Conservation (phyloP, 2,113 vertebrate genomes). For the Varanus komodoensis region DNA sequence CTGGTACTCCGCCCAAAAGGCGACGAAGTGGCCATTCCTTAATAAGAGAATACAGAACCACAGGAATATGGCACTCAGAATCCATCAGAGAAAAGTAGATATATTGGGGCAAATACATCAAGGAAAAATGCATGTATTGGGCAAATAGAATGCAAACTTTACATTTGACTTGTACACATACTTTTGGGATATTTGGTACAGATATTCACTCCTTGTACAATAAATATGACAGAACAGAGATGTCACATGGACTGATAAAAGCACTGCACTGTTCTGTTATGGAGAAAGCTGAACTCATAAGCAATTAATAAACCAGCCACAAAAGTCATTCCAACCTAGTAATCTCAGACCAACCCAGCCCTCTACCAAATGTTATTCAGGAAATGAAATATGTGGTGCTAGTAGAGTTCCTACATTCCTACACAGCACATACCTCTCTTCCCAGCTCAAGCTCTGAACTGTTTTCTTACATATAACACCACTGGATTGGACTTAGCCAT, state of each 20-base stretch:
- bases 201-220: neutral
- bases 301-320: neutral
- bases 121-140: slow-evolving; percentile 24
- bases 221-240: neutral
- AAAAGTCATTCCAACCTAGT: neutral
- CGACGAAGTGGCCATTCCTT: neutral
- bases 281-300: neutral
- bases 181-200: neutral
- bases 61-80: neutral
- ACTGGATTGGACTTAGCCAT: neutral
- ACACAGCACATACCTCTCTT: too few relatives aligned
- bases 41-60: too few relatives aligned
- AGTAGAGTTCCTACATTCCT: too few relatives aligned
- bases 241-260: neutral
- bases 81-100: slow-evolving; percentile 19
- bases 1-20: too few relatives aligned
- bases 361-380: too few relatives aligned
- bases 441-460: too few relatives aligned
- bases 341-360: neutral
- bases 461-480: neutral
- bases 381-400: neutral
- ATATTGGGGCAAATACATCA: too few relatives aligned
- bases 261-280: neutral
- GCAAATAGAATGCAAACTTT: neutral
- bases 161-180: neutral